phyloP scores from a whole-genome alignment of 2,113 vertebrate species.

The Trichechus manatus region DNA sequence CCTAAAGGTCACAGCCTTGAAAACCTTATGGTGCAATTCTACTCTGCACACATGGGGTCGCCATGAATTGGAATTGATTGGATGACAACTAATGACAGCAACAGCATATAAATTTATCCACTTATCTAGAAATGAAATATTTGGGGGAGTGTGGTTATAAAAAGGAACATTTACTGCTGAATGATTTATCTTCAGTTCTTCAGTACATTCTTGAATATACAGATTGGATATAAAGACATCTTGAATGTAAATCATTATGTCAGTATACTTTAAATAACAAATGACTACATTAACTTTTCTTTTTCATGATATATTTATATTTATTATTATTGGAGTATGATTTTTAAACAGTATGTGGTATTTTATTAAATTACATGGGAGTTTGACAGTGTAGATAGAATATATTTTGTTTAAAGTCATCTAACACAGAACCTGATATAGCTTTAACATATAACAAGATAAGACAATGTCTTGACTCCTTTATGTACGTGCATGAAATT shows the following conservation, averaged over 20 bases:
- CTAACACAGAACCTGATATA: neutral
- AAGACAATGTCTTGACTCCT: neutral
- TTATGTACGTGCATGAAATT: neutral
- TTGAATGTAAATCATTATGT: neutral
- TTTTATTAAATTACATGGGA: conserved; percentile 28
- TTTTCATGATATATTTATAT: neutral
- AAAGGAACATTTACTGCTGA: neutral
- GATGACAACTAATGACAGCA: neutral
- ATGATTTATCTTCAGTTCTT: neutral
- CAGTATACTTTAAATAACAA: neutral
- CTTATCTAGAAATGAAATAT: neutral
- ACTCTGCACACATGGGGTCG: neutral
- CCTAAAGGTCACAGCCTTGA: neutral
- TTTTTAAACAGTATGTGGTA: neutral
- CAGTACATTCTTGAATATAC: neutral
- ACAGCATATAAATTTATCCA: neutral
- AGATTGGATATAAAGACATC: neutral
- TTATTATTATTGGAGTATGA: neutral
- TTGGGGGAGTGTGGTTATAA: neutral
- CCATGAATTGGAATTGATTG: neutral
- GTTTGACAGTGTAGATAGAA: neutral
- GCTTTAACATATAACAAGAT: neutral
- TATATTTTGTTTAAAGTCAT: conserved; percentile 23
- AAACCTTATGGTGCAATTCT: neutral
- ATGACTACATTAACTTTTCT: neutral